Evolutionary conservation across 2,888 invertebrate genomes (phyloP).

Genomic region (Hirtodrosophila histrioides): DNA sequence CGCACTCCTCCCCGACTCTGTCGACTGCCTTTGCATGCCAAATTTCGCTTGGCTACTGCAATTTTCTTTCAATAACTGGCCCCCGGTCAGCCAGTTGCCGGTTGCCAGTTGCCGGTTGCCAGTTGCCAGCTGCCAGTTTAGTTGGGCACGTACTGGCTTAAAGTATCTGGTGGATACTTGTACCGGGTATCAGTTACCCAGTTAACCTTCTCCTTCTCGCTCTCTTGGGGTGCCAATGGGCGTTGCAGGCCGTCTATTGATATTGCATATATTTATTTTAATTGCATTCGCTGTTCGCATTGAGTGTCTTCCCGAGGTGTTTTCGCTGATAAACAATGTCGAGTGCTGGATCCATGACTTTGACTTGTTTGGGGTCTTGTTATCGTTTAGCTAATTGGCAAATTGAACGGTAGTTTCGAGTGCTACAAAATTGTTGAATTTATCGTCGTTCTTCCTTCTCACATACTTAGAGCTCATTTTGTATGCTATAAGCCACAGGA

Average conservation of each 20-base stretch:
- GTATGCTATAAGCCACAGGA: no score
- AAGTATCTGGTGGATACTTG: conserved; percentile 61
- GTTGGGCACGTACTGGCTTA: conserved; percentile 65
- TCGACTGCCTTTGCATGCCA: conserved; percentile 52
- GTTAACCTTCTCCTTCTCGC: background rate
- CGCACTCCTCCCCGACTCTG: background rate
- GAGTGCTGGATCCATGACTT: conserved; percentile 9
- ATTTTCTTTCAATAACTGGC: conserved; percentile 68
- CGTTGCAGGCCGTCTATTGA: conserved; percentile 26
- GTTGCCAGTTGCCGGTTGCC: conserved; percentile 23
- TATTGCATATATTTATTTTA: conserved; percentile 73
- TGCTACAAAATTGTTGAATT: conserved; percentile 1
- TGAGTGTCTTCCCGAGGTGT: conserved; percentile 29
- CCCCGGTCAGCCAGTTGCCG: conserved; percentile 32
- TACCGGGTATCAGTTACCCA: conserved; percentile 52
- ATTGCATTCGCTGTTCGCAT: conserved; percentile 60
- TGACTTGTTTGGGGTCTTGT: conserved; percentile 24
- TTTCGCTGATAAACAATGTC: conserved; percentile 29
- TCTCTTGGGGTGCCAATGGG: conserved; percentile 35
- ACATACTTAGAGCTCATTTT: no score
- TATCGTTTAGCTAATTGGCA: conserved; percentile 55
- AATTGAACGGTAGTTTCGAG: conserved; percentile 19
- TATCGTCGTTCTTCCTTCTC: no score
- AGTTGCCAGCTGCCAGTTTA: conserved; percentile 26
- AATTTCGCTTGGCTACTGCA: conserved; percentile 58